phyloP scores from a whole-genome alignment of 2,797 vertebrate genomes.

The Chaetophractus vellerosus region DNA sequence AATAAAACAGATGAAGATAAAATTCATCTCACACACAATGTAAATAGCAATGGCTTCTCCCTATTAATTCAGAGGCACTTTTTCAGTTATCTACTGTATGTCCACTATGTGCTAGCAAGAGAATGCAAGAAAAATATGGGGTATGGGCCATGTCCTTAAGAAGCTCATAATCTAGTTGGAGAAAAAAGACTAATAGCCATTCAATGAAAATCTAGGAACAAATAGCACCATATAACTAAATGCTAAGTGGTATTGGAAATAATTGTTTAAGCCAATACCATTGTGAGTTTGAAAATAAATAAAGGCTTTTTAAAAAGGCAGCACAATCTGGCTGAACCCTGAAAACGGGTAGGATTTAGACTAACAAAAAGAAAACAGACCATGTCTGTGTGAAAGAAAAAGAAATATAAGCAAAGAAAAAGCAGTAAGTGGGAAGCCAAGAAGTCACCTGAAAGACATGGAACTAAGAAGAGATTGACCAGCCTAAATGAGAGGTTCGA shows the following conservation, averaged over 20 bases:
- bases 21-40: background rate
- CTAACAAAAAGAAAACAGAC: background rate
- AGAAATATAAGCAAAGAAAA: background rate
- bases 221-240: background rate
- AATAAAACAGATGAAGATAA: conserved; percentile 61
- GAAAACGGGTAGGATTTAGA: background rate
- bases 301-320: background rate
- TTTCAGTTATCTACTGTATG: background rate
- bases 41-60: conserved; percentile 53
- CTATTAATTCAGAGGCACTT: conserved; percentile 44
- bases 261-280: background rate
- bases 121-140: conserved; percentile 62
- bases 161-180: background rate
- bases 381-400: background rate
- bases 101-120: background rate
- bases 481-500: background rate
- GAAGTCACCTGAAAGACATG: background rate
- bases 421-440: background rate
- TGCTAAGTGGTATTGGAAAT: background rate
- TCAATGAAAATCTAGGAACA: conserved; percentile 46
- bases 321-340: background rate
- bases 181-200: background rate
- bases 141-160: background rate
- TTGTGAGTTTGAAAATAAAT: conserved; percentile 44
- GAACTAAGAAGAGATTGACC: background rate